A percentile compares a stretch with the other conserved stretches of the same genome.
Evolutionary conservation across 1,140 invertebrate species (phyloP).

Genomic region (Heliothis subflexa): DNA sequence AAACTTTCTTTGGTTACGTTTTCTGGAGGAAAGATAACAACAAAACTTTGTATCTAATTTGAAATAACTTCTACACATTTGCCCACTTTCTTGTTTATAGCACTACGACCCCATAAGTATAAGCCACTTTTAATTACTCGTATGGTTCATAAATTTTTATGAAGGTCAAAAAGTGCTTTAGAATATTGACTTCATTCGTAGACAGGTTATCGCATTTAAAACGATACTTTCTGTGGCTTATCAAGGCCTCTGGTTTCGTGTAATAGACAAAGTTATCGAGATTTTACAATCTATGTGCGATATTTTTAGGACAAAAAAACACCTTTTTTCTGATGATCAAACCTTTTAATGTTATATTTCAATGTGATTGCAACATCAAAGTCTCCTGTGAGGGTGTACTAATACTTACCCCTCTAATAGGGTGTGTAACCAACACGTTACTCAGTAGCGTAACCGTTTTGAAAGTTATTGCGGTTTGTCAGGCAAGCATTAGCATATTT

Average conservation of each 20-base stretch:
- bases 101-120: neutral
- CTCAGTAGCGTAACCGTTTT: conserved; percentile 17
- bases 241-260: too few species aligned
- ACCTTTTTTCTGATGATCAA: too few species aligned
- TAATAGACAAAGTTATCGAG: neutral
- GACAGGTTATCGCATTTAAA: too few species aligned
- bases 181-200: too few species aligned
- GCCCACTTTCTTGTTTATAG: neutral
- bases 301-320: too few species aligned
- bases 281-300: too few species aligned
- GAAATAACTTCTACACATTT: neutral
- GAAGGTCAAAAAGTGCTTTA: neutral
- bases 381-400: neutral
- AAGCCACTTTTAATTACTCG: neutral
- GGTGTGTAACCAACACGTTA: conserved; percentile 29
- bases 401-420: conserved; percentile 22
- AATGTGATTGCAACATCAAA: neutral
- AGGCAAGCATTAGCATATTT: conserved; percentile 8
- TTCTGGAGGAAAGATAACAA: too few species aligned
- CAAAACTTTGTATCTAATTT: neutral
- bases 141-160: neutral
- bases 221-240: too few species aligned
- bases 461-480: conserved; percentile 22
- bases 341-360: too few species aligned
- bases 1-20: neutral